phyloP scores from a whole-genome alignment of 2,797 vertebrate genomes.

The Sparus aurata region DNA sequence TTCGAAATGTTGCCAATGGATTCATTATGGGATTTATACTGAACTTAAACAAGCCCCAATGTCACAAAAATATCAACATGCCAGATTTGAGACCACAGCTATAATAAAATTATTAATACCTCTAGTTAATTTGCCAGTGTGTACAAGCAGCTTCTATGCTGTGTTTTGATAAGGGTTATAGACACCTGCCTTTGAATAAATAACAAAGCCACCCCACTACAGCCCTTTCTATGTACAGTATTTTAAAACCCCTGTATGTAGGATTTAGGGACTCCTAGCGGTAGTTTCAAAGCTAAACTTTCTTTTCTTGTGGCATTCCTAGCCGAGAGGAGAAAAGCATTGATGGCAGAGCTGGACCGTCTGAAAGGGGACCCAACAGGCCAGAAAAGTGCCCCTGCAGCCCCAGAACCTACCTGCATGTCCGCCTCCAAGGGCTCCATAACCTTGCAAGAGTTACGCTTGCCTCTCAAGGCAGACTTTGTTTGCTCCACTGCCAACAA shows the following conservation, averaged over 20 bases:
- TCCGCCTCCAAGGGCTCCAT: constrained; percentile 91
- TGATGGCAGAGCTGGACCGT: constrained; percentile 90
- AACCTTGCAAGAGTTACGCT: constrained; percentile 91
- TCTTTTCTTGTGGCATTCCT: constrained; percentile 12
- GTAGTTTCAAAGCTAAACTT: background rate
- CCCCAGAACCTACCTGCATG: constrained; percentile 50
- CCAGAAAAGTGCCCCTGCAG: constrained; percentile 80
- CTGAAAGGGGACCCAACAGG: constrained; percentile 86
- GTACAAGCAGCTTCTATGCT: background rate
- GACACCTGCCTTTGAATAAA: background rate
- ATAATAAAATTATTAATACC: background rate
- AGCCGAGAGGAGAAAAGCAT: constrained; percentile 91
- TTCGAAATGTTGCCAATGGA: background rate
- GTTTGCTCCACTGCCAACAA: constrained; percentile 92
- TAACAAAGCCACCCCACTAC: background rate
- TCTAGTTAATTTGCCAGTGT: background rate
- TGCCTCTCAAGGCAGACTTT: constrained; percentile 97
- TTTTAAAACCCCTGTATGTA: background rate
- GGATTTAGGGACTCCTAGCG: background rate
- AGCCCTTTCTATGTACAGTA: background rate
- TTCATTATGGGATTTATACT: background rate
- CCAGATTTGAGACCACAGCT: background rate
- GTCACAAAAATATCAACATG: background rate
- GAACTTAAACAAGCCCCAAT: background rate
- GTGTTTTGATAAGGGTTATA: background rate